Evolutionary conservation across 1,140 invertebrate species (phyloP).

Genomic region (Oscheius sp.): DNA sequence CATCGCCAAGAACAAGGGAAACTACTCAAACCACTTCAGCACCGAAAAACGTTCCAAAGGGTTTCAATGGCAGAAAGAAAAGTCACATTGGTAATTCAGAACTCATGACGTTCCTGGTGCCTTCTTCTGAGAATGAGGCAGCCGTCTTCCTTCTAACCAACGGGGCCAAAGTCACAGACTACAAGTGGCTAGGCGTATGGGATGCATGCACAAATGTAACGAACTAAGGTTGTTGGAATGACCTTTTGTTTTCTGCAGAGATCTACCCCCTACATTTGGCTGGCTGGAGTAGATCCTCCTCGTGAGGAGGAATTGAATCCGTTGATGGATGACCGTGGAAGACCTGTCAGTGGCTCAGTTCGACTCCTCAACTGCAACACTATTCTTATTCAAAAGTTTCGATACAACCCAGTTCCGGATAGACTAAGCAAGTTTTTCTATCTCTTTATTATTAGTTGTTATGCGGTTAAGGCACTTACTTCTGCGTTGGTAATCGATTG

Average conservation of each 20-base stretch:
- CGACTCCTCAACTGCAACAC: conserved; percentile 57
- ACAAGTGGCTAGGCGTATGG: conserved; percentile 54
- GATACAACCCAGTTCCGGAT: not conserved
- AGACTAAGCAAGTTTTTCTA: conserved; percentile 7
- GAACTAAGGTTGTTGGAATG: too few species aligned
- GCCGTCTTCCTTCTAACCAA: conserved; percentile 50
- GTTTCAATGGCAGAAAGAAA: too few species aligned
- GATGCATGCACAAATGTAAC: conserved; percentile 51
- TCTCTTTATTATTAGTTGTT: not conserved
- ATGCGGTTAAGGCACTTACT: conserved; percentile 55
- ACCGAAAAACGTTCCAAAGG: too few species aligned
- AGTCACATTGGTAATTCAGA: too few species aligned
- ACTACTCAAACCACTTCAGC: too few species aligned
- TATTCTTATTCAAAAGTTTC: conserved; percentile 48
- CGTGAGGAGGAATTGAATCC: conserved; percentile 49
- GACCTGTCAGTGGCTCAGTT: conserved; percentile 51
- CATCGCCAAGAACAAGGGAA: too few species aligned
- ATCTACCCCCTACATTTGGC: conserved; percentile 47
- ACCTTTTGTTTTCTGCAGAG: too few species aligned
- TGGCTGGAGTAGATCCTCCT: conserved; percentile 52
- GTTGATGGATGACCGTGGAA: conserved; percentile 48
- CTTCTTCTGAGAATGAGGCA: conserved; percentile 39
- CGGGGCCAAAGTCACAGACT: conserved; percentile 55
- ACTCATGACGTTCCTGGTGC: conserved; percentile 42
- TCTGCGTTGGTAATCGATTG: conserved; percentile 53